phyloP scores from a whole-genome alignment of 2,113 vertebrate species.

The Turdus rufiventris region DNA sequence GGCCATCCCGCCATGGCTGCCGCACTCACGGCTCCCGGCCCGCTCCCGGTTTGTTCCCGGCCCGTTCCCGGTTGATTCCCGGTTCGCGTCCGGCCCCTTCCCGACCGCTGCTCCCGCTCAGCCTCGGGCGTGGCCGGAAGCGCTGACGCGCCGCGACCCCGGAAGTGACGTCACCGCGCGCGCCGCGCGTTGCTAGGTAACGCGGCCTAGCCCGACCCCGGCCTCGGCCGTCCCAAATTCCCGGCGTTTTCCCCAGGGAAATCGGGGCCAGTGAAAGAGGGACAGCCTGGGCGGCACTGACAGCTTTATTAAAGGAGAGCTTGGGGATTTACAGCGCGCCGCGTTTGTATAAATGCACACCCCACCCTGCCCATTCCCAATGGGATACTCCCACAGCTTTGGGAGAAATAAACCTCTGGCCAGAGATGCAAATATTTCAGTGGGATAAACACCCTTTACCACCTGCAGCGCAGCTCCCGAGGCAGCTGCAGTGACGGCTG shows the following conservation, averaged over 20 bases:
- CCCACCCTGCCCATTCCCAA: neutral
- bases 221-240: neutral
- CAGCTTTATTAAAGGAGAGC: neutral
- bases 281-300: neutral
- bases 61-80: neutral
- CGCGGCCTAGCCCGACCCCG: fast-evolving
- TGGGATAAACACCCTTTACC: neutral
- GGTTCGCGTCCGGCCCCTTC: neutral
- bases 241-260: neutral
- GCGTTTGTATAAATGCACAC: neutral
- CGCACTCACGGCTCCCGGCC: neutral
- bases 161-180: fast-evolving
- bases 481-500: neutral
- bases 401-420: neutral
- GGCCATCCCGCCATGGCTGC: too few species aligned
- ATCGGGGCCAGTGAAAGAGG: neutral
- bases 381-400: neutral
- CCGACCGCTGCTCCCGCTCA: neutral
- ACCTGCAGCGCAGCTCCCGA: neutral
- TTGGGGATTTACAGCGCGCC: neutral
- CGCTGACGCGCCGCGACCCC: neutral
- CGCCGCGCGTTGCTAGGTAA: neutral
- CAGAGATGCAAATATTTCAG: neutral
- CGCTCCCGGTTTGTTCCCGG: neutral
- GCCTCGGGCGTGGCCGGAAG: neutral